phyloP scores from a whole-genome alignment of 2,113 vertebrate species.

The Daphoenositta chrysoptera region DNA sequence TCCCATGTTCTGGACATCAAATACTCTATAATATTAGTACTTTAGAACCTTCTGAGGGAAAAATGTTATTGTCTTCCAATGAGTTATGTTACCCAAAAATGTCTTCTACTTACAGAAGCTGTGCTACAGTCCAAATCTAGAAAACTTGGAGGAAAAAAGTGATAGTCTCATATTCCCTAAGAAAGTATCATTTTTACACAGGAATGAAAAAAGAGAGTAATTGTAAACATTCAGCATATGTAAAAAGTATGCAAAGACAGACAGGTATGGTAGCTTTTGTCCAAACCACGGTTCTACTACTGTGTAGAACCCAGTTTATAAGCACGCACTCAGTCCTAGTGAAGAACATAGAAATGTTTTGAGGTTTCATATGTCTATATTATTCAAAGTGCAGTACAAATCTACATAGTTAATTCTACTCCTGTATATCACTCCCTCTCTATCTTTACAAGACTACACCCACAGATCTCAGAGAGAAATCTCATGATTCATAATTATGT shows the following conservation, averaged over 20 bases:
- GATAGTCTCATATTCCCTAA: background rate
- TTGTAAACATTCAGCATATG: rapidly evolving
- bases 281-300: background rate
- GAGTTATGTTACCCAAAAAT: background rate
- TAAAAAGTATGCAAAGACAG: background rate
- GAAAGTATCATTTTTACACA: background rate
- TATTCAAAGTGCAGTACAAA: background rate
- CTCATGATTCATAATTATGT: background rate
- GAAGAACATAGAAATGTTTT: background rate
- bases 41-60: background rate
- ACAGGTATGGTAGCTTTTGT: background rate
- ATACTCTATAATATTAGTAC: background rate
- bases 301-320: background rate
- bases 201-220: background rate
- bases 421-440: background rate
- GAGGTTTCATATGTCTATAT: rapidly evolving
- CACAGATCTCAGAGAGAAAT: background rate
- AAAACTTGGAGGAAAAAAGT: background rate
- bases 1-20: background rate
- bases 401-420: background rate
- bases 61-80: background rate
- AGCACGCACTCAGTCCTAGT: background rate
- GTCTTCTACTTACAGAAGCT: background rate
- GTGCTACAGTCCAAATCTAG: background rate
- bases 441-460: background rate